Percentiles rank a stretch among this genome's conserved stretches.
Conservation (phyloP, 2,797 vertebrate genomes). For the Numenius phaeopus region DNA sequence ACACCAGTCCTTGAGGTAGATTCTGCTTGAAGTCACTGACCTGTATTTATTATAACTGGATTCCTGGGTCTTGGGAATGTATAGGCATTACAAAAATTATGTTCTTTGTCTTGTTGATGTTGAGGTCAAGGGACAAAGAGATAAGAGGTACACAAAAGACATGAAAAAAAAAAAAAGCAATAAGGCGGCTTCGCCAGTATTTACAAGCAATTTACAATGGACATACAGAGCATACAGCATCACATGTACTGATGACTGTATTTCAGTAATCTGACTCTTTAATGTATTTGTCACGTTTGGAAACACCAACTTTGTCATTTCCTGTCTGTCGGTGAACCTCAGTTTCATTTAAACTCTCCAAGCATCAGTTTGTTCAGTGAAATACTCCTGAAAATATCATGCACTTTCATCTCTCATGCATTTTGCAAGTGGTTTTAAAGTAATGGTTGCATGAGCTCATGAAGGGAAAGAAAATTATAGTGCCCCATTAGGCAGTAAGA, state of each 20-base stretch:
- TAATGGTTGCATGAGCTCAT: background rate
- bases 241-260: background rate
- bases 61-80: background rate
- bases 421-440: constrained; percentile 1
- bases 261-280: background rate
- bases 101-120: background rate
- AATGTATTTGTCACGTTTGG: background rate
- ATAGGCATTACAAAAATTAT: background rate
- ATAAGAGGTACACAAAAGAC: background rate
- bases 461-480: background rate
- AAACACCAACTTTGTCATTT: background rate
- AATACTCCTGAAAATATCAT: background rate
- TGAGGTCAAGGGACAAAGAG: background rate
- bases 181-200: background rate
- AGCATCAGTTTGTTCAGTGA: background rate
- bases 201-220: background rate
- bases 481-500: background rate
- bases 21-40: background rate
- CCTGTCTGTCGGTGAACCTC: background rate
- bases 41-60: background rate
- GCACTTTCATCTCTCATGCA: background rate
- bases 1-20: background rate
- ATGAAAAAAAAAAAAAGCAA: fast-evolving
- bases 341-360: background rate
- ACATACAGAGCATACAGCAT: background rate